These are phyloP conservation scores for Phocoena phocoena DNA, from an alignment of 2,113 vertebrate genomes.

Conservation along the genomic window DNA sequence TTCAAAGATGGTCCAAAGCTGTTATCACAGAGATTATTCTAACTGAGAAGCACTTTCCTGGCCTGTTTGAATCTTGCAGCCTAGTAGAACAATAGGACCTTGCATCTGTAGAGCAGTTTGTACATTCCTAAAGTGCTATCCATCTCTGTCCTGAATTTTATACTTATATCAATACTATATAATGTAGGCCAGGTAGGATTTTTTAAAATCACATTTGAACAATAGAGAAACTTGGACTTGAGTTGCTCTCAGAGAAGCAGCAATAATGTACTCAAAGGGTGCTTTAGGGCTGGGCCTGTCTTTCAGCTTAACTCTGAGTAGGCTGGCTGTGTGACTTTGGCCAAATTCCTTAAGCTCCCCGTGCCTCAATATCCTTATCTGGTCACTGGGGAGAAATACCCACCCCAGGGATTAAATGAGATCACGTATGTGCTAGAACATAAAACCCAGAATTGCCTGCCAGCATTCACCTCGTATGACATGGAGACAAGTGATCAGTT, in stretches of 20 bases:
- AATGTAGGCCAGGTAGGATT: not conserved
- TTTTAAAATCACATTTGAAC: conserved; percentile 21
- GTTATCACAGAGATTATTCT: conserved; percentile 42
- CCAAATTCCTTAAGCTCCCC: not conserved
- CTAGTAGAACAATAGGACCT: not conserved
- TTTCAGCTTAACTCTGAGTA: not conserved
- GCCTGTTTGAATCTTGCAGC: not conserved
- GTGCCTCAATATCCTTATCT: not conserved
- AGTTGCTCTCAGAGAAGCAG: not conserved
- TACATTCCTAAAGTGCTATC: conserved; percentile 29
- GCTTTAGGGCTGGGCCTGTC: not conserved
- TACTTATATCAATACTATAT: conserved; percentile 5
- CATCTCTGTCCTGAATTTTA: conserved; percentile 16
- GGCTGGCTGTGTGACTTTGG: not conserved
- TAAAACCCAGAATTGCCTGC: not conserved
- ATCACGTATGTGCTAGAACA: not conserved
- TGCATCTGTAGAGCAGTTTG: conserved; percentile 29
- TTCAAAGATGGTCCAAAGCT: not conserved
- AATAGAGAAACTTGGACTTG: not conserved
- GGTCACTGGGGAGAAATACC: not conserved
- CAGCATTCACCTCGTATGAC: not conserved
- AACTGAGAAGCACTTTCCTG: conserved; percentile 8
- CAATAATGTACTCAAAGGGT: not conserved
- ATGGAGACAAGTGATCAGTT: not conserved
- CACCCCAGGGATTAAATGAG: not conserved